phyloP scores from a whole-genome alignment of 1,140 invertebrate genomes.

The Pseudomyrmex sp. region DNA sequence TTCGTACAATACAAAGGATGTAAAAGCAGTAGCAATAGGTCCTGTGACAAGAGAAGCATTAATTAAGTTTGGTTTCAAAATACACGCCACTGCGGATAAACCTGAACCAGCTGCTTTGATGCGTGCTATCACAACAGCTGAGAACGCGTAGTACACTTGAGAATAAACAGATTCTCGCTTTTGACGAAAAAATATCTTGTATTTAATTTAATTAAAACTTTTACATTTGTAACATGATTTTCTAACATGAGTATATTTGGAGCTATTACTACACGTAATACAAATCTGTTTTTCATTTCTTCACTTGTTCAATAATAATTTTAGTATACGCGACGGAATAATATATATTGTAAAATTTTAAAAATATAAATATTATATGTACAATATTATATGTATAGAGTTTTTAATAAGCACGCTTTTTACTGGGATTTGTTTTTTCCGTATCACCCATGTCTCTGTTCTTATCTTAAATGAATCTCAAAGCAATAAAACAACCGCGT shows the following conservation, averaged over 20 bases:
- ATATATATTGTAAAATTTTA: too few relatives aligned
- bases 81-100: slow-evolving; percentile 77
- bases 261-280: too few relatives aligned
- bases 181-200: slow-evolving; percentile 41
- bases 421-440: not conserved
- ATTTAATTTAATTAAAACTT: slow-evolving; percentile 23
- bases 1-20: slow-evolving; percentile 59
- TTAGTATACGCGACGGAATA: too few relatives aligned
- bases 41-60: slow-evolving; percentile 79
- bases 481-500: not conserved
- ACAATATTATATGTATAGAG: too few relatives aligned
- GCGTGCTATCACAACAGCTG: slow-evolving; percentile 69
- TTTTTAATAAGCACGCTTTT: not conserved
- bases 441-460: not conserved
- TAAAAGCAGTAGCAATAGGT: slow-evolving; percentile 82
- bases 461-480: not conserved
- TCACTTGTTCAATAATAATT: too few relatives aligned
- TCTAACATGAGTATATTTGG: not conserved
- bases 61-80: slow-evolving; percentile 65
- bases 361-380: too few relatives aligned
- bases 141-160: not conserved
- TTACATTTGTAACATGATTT: slow-evolving; percentile 31
- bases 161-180: not conserved
- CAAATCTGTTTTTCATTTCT: too few relatives aligned
- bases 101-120: slow-evolving; percentile 80